Base-by-base conservation (phyloP, 2,888 invertebrate species). In the Heliconius ismenius region DNA sequence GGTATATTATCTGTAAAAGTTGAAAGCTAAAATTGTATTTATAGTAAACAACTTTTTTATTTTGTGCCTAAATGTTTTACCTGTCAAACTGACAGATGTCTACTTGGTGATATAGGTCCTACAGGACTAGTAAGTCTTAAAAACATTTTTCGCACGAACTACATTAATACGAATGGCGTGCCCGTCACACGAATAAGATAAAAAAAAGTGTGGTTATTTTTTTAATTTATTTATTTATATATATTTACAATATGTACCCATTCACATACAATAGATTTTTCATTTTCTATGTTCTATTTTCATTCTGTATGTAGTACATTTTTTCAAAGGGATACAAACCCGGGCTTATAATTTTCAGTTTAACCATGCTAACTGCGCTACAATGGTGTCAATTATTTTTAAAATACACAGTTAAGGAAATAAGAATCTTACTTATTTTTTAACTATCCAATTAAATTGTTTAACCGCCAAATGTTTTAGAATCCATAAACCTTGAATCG, bases 401-500 rank as follows among this genome's bases (percentile, higher is more conserved):
- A 13, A 39, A 65, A 32, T 65, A 49, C 3, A 21, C 13, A 65
- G 15, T 24, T 7, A 65, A 13, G 39, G 65, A 65, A 36, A 39
- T 24, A 65, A 15, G 15, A 43, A 67, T 67, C 24, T 67, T 24
- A 43, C 24, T 67, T 64, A 70, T 63, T 70, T 63, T 18, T 39
- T 39, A 76, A 65, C 32, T n/a, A 73, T 63, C 63, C 43, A 63
- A 73, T 62, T 63, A 62, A 18, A 65, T n/a, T 18, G 21, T 36
- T 65, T 13, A 67, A 11, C 67, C 15, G 39, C 24, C 39, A 67
- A 54, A 36, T 24, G 13, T 68, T 68, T 73, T 49, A 68, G 9
- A 21, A 13, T 54, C 69, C 18, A 21, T 67, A 43, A 62, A 74
- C 76, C 76, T 77, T 69, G 64, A 36, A 15, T 21, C 43, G 74